A percentile compares a stretch with the other conserved stretches of the same genome.
Evolutionary conservation across 2,888 invertebrate genomes (phyloP).

Genomic region (Keiferia lycopersicella): DNA sequence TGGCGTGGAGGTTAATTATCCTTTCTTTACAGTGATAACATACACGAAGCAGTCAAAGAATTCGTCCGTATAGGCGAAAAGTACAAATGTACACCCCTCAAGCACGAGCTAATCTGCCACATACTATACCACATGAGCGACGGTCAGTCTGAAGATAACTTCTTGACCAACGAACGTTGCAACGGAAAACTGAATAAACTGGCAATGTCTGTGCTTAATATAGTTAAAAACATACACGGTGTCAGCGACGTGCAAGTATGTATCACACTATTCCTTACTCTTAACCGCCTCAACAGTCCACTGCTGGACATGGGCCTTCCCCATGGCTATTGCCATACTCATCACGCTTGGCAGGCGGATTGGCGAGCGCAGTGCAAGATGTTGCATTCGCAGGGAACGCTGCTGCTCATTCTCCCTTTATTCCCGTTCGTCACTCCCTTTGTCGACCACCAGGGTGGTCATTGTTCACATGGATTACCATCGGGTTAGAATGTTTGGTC

Average conservation of each 20-base stretch:
- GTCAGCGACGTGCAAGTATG: constrained; percentile 64
- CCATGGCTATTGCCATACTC: too few species aligned
- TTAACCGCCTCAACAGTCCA: too few species aligned
- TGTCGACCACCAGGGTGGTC: too few species aligned
- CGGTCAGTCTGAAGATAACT: constrained; percentile 58
- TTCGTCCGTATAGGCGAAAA: constrained; percentile 72
- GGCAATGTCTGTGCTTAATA: constrained; percentile 55
- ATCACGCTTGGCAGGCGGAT: too few species aligned
- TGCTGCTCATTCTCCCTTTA: too few species aligned
- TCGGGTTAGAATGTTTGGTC: too few species aligned
- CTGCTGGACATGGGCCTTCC: too few species aligned
- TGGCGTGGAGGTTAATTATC: too few species aligned
- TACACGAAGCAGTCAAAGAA: constrained; percentile 78
- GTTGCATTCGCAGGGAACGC: too few species aligned
- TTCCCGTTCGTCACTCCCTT: too few species aligned
- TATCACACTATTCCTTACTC: background rate
- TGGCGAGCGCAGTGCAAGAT: too few species aligned
- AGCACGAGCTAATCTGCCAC: constrained; percentile 81
- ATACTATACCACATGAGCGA: constrained; percentile 59
- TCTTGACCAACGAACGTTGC: constrained; percentile 53
- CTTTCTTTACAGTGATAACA: constrained; percentile 56
- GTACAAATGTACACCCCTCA: constrained; percentile 83
- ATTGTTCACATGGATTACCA: too few species aligned
- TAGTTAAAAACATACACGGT: constrained; percentile 63
- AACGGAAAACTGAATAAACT: constrained; percentile 54